phyloP scores from a whole-genome alignment of 2,888 invertebrate species.

The Serrognathus titanus region DNA sequence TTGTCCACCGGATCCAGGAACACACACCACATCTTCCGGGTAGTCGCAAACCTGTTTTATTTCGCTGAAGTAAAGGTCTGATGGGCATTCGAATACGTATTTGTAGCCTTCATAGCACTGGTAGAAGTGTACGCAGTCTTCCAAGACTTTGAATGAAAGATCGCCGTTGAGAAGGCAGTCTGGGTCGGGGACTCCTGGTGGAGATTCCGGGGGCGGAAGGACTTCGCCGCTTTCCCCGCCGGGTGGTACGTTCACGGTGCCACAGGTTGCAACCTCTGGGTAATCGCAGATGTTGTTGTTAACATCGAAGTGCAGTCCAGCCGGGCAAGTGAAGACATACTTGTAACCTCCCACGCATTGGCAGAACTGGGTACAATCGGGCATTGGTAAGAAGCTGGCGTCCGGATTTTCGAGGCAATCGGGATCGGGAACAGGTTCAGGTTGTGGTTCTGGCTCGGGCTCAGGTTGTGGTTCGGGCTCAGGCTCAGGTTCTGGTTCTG shows the following conservation, averaged over 20 bases:
- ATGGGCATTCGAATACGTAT: slow-evolving; percentile 4
- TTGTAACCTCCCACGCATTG: slow-evolving; percentile 9
- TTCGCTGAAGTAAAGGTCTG: slow-evolving; percentile 13
- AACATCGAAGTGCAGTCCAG: slow-evolving; percentile 12
- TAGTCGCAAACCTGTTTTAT: slow-evolving; percentile 6
- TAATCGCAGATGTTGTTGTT: slow-evolving; percentile 6
- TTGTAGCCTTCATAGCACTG: slow-evolving; percentile 6
- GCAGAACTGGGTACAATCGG: slow-evolving; percentile 4
- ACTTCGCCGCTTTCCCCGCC: too few relatives aligned
- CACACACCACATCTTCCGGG: slow-evolving; percentile 26
- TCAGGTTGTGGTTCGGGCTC: slow-evolving; percentile 42
- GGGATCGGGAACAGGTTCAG: slow-evolving; percentile 22
- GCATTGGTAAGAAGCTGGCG: too few relatives aligned
- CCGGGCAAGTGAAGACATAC: slow-evolving; percentile 4
- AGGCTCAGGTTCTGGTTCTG: slow-evolving; percentile 4
- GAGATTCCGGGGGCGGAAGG: too few relatives aligned
- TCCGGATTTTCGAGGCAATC: background rate
- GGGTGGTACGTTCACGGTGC: slow-evolving; percentile 36
- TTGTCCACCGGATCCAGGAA: slow-evolving; percentile 30
- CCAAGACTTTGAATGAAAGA: too few relatives aligned
- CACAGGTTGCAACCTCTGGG: slow-evolving; percentile 13
- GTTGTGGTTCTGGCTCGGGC: slow-evolving; percentile 47
- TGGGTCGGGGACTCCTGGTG: too few relatives aligned
- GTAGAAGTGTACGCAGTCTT: slow-evolving; percentile 5
- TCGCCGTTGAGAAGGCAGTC: too few relatives aligned